These are phyloP conservation scores for Ptychobarbus kaznakovi DNA, from an alignment of 2,797 vertebrate genomes.

Conservation along the genomic window DNA sequence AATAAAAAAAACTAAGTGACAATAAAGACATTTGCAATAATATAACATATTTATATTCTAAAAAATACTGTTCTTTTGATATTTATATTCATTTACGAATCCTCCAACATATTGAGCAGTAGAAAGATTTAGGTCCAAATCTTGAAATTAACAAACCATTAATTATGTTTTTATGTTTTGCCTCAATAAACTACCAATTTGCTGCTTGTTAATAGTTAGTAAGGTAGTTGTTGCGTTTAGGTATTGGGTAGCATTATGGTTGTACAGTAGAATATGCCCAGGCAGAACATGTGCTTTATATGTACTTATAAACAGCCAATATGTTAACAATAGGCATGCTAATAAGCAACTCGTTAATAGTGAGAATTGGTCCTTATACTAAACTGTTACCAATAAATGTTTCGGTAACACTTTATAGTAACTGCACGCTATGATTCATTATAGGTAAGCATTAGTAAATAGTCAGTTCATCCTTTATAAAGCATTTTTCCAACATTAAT, in stretches of 20 bases:
- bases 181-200: not conserved
- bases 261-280: not conserved
- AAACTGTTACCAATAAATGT: not conserved
- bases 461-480: too few species aligned
- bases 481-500: too few species aligned
- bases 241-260: not conserved
- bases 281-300: not conserved
- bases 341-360: not conserved
- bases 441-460: too few species aligned
- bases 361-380: not conserved
- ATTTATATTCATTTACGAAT: not conserved
- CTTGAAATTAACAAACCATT: too few species aligned
- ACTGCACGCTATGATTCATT: too few species aligned
- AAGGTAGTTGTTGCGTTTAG: not conserved
- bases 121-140: not conserved
- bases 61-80: not conserved
- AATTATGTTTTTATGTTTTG: not conserved
- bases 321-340: not conserved
- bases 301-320: not conserved
- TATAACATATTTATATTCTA: not conserved
- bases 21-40: not conserved
- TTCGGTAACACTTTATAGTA: too few species aligned
- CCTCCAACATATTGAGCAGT: not conserved
- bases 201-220: not conserved
- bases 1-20: not conserved